phyloP scores from a whole-genome alignment of 2,113 vertebrate genomes.

The Ia io region DNA sequence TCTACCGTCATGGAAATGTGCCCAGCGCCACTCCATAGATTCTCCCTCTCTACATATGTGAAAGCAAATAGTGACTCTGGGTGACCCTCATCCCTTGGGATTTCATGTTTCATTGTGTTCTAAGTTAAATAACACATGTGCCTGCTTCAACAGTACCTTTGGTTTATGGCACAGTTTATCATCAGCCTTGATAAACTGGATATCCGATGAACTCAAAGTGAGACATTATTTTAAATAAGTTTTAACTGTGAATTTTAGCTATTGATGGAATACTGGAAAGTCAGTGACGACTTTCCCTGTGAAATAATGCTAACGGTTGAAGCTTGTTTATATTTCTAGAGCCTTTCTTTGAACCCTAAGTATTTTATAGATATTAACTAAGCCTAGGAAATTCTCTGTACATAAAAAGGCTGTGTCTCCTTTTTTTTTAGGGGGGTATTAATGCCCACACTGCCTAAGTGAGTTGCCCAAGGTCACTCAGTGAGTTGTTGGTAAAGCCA shows the following conservation, averaged over 20 bases:
- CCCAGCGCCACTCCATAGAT: neutral
- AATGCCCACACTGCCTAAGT: conserved; percentile 48
- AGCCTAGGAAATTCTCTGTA: conserved; percentile 42
- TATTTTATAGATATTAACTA: conserved; percentile 35
- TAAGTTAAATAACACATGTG: neutral
- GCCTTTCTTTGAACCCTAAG: neutral
- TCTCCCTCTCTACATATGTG: neutral
- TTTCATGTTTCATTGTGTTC: neutral
- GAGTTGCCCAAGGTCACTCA: conserved; percentile 74
- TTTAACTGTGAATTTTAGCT: neutral
- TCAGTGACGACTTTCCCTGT: neutral
- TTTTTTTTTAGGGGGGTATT: neutral
- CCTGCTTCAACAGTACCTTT: neutral
- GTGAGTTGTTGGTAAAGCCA: conserved; percentile 50
- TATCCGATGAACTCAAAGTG: neutral
- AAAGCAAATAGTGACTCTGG: neutral
- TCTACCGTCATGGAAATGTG: neutral
- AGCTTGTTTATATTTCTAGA: conserved; percentile 41
- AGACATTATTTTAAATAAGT: conserved; percentile 26
- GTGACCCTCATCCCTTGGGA: neutral
- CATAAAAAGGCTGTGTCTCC: neutral
- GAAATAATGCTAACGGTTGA: neutral
- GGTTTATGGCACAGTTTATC: conserved; percentile 9
- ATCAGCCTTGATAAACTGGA: neutral
- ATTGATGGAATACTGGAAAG: conserved; percentile 22